Evolutionary conservation across 2,113 vertebrate genomes (phyloP).

Genomic region (Theristicus caerulescens): DNA sequence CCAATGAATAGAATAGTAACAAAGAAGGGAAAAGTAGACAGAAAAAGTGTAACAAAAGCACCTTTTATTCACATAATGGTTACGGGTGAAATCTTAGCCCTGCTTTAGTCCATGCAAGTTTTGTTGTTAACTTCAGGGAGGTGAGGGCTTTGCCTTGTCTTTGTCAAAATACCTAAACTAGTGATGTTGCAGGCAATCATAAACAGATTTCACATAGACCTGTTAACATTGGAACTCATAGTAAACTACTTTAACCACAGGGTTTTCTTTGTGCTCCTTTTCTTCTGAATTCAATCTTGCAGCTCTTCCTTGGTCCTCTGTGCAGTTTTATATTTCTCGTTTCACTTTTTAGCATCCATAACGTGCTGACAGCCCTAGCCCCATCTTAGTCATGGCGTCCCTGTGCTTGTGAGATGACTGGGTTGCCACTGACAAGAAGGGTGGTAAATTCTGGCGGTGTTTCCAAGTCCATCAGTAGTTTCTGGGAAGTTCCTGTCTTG

Average conservation of each 20-base stretch:
- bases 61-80: not conserved
- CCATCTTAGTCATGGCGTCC: not conserved
- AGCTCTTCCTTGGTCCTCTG: not conserved
- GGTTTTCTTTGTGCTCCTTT: not conserved
- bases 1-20: not conserved
- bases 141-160: not conserved
- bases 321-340: not conserved
- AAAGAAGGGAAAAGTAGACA: constrained; percentile 3
- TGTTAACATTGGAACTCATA: not conserved
- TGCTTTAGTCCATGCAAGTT: not conserved
- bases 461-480: not conserved
- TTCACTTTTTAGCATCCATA: not conserved
- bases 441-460: not conserved
- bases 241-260: not conserved
- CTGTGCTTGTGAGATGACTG: not conserved
- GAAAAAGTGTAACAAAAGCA: constrained; percentile 20
- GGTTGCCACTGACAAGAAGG: not conserved
- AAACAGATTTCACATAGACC: not conserved
- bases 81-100: not conserved
- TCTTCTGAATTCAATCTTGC: not conserved
- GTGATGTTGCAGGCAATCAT: not conserved
- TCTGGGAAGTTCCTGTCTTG: not conserved
- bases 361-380: not conserved
- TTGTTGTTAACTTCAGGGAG: not conserved
- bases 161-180: not conserved